Percentiles rank a stretch among this genome's conserved stretches.
These are phyloP conservation scores for Agonopterix subpropinquella DNA, from an alignment of 2,888 invertebrate species.

Conservation along the genomic window DNA sequence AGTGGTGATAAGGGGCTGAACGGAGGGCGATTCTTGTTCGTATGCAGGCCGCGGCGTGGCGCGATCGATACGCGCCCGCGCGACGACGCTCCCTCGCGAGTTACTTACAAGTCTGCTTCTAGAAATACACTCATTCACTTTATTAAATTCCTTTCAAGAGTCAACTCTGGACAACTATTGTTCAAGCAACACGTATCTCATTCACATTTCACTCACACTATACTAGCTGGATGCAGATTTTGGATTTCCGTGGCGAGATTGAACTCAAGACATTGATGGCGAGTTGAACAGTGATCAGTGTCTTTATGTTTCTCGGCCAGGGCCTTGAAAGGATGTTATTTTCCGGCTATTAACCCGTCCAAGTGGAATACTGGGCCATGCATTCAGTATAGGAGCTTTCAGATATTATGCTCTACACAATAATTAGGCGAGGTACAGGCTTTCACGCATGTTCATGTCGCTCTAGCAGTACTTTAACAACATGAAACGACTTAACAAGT, in stretches of 20 bases:
- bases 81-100: conserved; percentile 46
- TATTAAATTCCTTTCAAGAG: conserved; percentile 30
- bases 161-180: neutral
- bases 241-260: no score
- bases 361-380: conserved; percentile 3
- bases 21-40: conserved; percentile 66
- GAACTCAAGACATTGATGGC: no score
- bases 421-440: conserved; percentile 6
- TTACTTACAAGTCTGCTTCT: conserved; percentile 47
- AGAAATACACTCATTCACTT: conserved; percentile 46
- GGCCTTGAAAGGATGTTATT: conserved; percentile 27
- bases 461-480: neutral
- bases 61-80: conserved; percentile 54
- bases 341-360: conserved; percentile 28
- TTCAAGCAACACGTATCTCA: neutral
- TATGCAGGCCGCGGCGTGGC: conserved; percentile 66
- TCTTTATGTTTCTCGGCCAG: conserved; percentile 5
- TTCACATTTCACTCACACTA: no score
- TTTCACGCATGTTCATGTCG: conserved; percentile 2
- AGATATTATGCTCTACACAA: conserved; percentile 1
- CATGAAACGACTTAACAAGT: neutral
- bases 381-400: neutral
- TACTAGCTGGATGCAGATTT: no score
- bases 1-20: conserved; percentile 53
- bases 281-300: neutral